Evolutionary conservation across 2,888 invertebrate species (phyloP).

Genomic region (Sicus ferrugineus): DNA sequence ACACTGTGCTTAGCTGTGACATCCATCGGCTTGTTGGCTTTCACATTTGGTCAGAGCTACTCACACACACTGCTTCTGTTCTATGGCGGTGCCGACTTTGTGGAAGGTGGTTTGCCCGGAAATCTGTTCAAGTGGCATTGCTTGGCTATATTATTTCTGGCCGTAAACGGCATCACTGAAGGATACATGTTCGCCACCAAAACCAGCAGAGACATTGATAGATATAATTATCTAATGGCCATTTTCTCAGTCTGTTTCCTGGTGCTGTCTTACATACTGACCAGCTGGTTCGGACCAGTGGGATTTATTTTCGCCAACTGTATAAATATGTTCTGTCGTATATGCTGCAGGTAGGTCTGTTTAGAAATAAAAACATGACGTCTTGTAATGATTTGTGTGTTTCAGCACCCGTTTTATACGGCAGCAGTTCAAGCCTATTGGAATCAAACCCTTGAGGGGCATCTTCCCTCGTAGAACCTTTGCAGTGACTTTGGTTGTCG

Average conservation of each 20-base stretch:
- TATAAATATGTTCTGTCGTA: constrained; percentile 90
- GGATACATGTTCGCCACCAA: constrained; percentile 96
- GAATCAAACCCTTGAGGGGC: constrained; percentile 74
- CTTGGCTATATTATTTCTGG: constrained; percentile 87
- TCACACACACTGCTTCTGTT: constrained; percentile 83
- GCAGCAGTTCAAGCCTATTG: constrained; percentile 73
- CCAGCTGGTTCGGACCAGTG: constrained; percentile 84
- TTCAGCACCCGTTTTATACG: constrained; percentile 74
- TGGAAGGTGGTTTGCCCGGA: constrained; percentile 77
- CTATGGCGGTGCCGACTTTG: constrained; percentile 87
- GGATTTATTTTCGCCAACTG: constrained; percentile 98
- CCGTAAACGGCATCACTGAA: constrained; percentile 96
- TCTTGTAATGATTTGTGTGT: no score
- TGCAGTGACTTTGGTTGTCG: constrained; percentile 68
- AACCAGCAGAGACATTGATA: constrained; percentile 84
- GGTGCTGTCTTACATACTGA: constrained; percentile 82
- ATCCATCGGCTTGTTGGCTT: constrained; percentile 84
- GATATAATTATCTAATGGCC: constrained; percentile 90
- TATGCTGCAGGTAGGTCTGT: constrained; percentile 69
- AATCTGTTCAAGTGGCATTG: constrained; percentile 86
- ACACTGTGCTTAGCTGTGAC: constrained; percentile 86
- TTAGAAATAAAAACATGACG: background rate
- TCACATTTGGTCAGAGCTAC: constrained; percentile 93
- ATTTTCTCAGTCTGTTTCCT: constrained; percentile 87
- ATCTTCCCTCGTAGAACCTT: constrained; percentile 76